Percentiles rank a stretch among this genome's conserved stretches.
phyloP scores from a whole-genome alignment of 1,140 invertebrate species.

The Maniola jurtina region DNA sequence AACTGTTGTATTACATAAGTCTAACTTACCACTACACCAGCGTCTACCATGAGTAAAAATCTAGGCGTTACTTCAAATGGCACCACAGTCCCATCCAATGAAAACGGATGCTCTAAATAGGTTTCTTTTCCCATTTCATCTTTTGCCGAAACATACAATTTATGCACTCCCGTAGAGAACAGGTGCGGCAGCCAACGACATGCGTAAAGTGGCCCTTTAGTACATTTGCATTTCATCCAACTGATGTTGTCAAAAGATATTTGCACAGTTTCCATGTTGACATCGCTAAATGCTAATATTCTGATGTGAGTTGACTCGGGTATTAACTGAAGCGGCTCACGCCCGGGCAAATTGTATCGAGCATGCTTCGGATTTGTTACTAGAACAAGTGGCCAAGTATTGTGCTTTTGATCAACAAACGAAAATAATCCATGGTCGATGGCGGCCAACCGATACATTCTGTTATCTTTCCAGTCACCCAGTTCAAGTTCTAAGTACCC shows the following conservation, averaged over 20 bases:
- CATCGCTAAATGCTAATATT: slow-evolving; percentile 86
- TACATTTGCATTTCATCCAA: slow-evolving; percentile 82
- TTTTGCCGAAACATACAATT: slow-evolving; percentile 81
- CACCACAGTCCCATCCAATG: slow-evolving; percentile 85
- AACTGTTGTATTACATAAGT: background rate
- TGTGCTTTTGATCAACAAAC: slow-evolving; percentile 89
- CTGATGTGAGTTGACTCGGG: slow-evolving; percentile 89
- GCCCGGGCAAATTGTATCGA: slow-evolving; percentile 84
- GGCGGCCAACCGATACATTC: slow-evolving; percentile 90
- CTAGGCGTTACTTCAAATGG: slow-evolving; percentile 84
- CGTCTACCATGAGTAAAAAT: slow-evolving; percentile 87
- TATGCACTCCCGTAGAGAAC: slow-evolving; percentile 85
- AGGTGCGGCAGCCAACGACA: slow-evolving; percentile 84
- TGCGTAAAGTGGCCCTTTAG: slow-evolving; percentile 86
- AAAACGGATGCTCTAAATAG: slow-evolving; percentile 85
- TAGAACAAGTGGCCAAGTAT: slow-evolving; percentile 89
- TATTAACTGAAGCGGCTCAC: slow-evolving; percentile 86
- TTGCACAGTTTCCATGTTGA: slow-evolving; percentile 83
- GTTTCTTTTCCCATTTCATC: slow-evolving; percentile 82
- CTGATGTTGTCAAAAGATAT: slow-evolving; percentile 81
- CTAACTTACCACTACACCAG: slow-evolving; percentile 84
- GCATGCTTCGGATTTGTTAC: slow-evolving; percentile 95
- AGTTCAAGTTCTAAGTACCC: slow-evolving; percentile 95
- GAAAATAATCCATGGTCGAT: slow-evolving; percentile 94
- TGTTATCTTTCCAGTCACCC: slow-evolving; percentile 95